Conservation (phyloP, 2,113 vertebrate species). For the Atlantisia rogersi region DNA sequence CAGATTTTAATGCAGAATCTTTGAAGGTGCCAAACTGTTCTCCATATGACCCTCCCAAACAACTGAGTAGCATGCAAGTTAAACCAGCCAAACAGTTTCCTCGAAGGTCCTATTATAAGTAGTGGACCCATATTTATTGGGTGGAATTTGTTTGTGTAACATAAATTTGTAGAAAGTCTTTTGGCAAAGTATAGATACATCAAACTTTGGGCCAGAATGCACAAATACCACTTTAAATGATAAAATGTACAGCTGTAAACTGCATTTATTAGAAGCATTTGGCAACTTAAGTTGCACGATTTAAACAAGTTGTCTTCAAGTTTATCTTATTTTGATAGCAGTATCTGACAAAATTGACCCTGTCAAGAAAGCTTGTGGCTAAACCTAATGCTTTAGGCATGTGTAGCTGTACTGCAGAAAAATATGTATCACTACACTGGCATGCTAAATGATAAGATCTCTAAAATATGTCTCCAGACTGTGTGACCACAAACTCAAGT, state of each 20-base stretch:
- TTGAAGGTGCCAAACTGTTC: background rate
- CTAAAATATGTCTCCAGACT: background rate
- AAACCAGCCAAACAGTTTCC: background rate
- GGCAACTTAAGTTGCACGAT: background rate
- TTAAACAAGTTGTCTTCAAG: background rate
- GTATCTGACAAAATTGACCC: background rate
- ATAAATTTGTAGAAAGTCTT: background rate
- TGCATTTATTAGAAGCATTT: background rate
- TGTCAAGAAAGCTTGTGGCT: background rate
- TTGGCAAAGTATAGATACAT: background rate
- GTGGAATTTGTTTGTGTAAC: background rate
- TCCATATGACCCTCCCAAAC: background rate
- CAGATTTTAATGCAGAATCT: background rate
- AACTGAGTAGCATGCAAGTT: background rate
- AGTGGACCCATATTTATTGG: background rate
- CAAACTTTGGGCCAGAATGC: background rate
- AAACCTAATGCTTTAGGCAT: background rate
- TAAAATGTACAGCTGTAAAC: background rate
- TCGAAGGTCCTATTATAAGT: background rate
- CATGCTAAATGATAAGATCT: background rate
- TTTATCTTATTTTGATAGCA: background rate
- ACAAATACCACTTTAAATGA: background rate
- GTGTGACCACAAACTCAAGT: background rate
- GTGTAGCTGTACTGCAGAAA: background rate
- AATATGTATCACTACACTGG: background rate